Base-by-base conservation (phyloP, 2,888 invertebrate species). In the Chorisops tibialis region DNA sequence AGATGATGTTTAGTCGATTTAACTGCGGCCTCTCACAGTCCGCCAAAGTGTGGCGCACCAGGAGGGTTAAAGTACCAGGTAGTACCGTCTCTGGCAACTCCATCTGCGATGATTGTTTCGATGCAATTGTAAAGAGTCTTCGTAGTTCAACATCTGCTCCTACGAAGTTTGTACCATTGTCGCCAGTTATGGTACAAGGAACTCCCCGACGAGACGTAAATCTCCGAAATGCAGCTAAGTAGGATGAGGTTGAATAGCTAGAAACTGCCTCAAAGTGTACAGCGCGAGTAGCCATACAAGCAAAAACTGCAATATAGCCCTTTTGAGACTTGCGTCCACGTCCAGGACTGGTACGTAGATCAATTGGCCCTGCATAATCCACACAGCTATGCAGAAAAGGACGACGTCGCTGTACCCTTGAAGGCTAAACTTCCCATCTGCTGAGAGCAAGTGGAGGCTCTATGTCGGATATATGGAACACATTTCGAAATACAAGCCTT, bases 1-100 rank as follows among this genome's bases (percentile, higher is more conserved):
- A 75, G 49, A 62, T 74, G 73, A 61, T 64, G 67, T 64, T 75
- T 77, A 0, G 68, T 63, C 0, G 67, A 66, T 51, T 70, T 69
- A 2, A 73, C 68, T 4, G 65, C 68, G 2, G 69, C 67, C 12
- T 45, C 69, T 66, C 68, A 68, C 3, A 67, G 30, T 11, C 69
- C 67, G n/a, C n/a, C n/a, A n/a, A n/a, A n/a, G n/a, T n/a, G n/a
- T n/a, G n/a, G n/a, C n/a, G n/a, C n/a, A n/a, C n/a, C n/a, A n/a
- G n/a, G n/a, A n/a, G n/a, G n/a, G n/a, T n/a, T n/a, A n/a, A n/a
- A n/a, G n/a, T n/a, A n/a, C n/a, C n/a, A n/a, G n/a, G n/a, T n/a
- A n/a, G n/a, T n/a, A n/a, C n/a, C n/a, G n/a, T n/a, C n/a, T n/a
- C n/a, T n/a, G n/a, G n/a, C n/a, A n/a, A n/a, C n/a, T n/a, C n/a